A percentile compares a stretch with the other conserved stretches of the same genome.
Conservation (phyloP, 2,797 vertebrate species). For the Melanotaenia boesemani region DNA sequence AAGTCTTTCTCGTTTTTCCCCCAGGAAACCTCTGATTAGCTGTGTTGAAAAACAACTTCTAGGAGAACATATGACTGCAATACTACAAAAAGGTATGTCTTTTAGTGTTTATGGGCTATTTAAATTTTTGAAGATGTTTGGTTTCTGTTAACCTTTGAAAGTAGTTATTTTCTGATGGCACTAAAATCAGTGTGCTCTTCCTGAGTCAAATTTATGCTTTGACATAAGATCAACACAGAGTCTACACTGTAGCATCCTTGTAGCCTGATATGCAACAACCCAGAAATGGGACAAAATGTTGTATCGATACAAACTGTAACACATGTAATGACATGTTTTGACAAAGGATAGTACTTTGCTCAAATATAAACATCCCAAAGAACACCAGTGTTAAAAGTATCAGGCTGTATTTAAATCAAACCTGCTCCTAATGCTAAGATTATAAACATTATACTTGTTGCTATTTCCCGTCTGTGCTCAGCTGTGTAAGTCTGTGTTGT, state of each 20-base stretch:
- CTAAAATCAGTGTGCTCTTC: background rate
- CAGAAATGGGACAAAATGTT: background rate
- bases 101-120: background rate
- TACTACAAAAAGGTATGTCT: constrained; percentile 95
- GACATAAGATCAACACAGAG: no score
- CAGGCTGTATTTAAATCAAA: no score
- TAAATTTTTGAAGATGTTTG: background rate
- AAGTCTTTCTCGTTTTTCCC: constrained; percentile 17
- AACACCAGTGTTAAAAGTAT: no score
- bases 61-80: constrained; percentile 97
- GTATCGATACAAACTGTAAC: no score
- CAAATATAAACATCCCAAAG: no score
- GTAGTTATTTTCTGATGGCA: background rate
- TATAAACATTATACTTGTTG: no score
- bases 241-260: background rate
- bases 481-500: background rate
- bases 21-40: constrained; percentile 95
- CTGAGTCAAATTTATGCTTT: no score
- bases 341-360: no score
- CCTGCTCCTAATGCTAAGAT: no score
- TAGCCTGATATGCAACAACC: background rate
- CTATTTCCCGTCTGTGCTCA: background rate
- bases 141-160: background rate
- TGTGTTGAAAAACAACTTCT: constrained; percentile 98
- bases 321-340: no score